Evolutionary conservation across 2,113 vertebrate species (phyloP).

Genomic region (Dendrocopos noguchii): DNA sequence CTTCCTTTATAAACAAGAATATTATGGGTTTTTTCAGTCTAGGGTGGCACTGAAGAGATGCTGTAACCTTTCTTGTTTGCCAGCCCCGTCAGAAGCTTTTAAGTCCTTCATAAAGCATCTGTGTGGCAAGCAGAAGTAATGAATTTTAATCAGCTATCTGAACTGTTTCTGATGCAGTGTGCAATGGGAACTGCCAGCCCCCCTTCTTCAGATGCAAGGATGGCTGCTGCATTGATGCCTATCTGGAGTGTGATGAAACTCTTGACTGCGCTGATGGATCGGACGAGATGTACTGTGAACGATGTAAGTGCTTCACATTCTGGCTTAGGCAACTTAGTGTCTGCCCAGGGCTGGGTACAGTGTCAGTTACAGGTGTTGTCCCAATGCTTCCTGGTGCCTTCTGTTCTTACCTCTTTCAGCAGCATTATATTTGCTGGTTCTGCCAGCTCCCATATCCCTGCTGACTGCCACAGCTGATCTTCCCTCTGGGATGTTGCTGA

Average conservation of each 20-base stretch:
- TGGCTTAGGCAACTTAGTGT: background rate
- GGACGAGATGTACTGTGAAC: conserved; percentile 84
- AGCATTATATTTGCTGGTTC: background rate
- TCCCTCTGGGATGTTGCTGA: background rate
- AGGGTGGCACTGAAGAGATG: background rate
- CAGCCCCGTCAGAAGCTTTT: background rate
- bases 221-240: conserved; percentile 88
- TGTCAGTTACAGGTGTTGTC: background rate
- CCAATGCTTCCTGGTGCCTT: background rate
- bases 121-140: background rate
- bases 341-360: background rate
- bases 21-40: background rate
- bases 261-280: conserved; percentile 86
- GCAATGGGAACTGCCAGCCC: conserved; percentile 75
- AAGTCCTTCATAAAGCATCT: background rate
- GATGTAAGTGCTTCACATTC: conserved; percentile 71
- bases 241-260: conserved; percentile 86
- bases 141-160: conserved; percentile 21
- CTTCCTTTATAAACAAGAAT: background rate
- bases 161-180: conserved; percentile 73
- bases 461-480: background rate
- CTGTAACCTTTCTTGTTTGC: conserved; percentile 3
- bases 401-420: background rate
- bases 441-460: background rate
- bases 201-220: conserved; percentile 84